Conservation (phyloP, 2,113 vertebrate species). For the Procapra przewalskii region DNA sequence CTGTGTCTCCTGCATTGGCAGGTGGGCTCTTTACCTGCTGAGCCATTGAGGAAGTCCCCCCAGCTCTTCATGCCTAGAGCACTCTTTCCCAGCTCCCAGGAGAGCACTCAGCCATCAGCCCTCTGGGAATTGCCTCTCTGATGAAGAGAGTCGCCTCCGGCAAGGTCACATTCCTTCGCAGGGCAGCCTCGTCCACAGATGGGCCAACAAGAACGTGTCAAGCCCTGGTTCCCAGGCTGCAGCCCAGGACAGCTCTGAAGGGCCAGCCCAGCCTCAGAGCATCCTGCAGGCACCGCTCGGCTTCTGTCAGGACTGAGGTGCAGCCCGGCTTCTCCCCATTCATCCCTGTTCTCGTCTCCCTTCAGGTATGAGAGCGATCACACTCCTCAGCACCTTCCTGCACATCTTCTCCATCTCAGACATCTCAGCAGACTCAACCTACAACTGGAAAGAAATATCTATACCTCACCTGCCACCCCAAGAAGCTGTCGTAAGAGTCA, state of each 20-base stretch:
- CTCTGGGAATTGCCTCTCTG: background rate
- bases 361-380: no score
- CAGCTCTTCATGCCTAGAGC: background rate
- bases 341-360: background rate
- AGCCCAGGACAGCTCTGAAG: background rate
- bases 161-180: background rate
- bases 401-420: no score
- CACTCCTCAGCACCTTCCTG: background rate
- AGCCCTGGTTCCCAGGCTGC: background rate
- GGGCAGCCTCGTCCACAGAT: background rate
- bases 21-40: background rate
- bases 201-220: background rate
- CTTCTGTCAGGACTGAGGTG: background rate
- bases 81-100: background rate
- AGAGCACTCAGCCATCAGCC: background rate
- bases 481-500: background rate
- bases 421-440: background rate
- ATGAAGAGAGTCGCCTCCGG: background rate
- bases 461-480: background rate
- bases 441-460: background rate
- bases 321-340: background rate
- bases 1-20: background rate
- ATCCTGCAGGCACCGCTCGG: accelerated
- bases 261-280: background rate
- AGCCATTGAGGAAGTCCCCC: background rate